A percentile compares a stretch with the other conserved stretches of the same genome.
phyloP scores from a whole-genome alignment of 2,888 invertebrate species.

The Ennomos erosarius region DNA sequence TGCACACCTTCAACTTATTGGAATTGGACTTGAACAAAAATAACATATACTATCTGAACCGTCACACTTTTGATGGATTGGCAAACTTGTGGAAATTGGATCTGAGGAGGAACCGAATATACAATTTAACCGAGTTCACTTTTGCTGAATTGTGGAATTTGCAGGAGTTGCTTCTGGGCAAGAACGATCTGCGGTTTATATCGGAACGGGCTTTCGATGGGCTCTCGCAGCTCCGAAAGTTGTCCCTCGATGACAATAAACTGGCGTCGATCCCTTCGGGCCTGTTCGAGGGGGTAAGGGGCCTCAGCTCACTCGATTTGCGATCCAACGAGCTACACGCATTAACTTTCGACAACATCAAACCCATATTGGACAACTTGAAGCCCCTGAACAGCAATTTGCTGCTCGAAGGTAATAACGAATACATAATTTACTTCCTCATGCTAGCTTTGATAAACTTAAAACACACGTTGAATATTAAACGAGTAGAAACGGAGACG shows the following conservation, averaged over 20 bases:
- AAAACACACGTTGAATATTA: constrained; percentile 75
- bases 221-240: constrained; percentile 88
- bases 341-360: constrained; percentile 90
- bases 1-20: constrained; percentile 89
- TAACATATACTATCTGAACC: constrained; percentile 90
- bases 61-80: constrained; percentile 91
- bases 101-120: constrained; percentile 90
- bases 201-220: constrained; percentile 92
- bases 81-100: constrained; percentile 90
- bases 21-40: constrained; percentile 93
- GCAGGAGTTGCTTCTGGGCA: constrained; percentile 88
- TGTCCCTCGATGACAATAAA: constrained; percentile 91
- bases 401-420: constrained; percentile 89
- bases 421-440: constrained; percentile 65
- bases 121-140: constrained; percentile 91
- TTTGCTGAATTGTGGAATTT: constrained; percentile 92
- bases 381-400: constrained; percentile 90
- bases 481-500: constrained; percentile 67
- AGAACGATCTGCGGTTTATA: constrained; percentile 89
- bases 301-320: constrained; percentile 90
- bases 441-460: constrained; percentile 66
- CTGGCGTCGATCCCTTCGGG: constrained; percentile 89
- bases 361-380: constrained; percentile 91
- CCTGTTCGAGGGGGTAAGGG: constrained; percentile 89
- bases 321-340: constrained; percentile 91